Percentiles rank a stretch among this genome's conserved stretches.
phyloP scores from a whole-genome alignment of 2,888 invertebrate species.

The Mantis religiosa region DNA sequence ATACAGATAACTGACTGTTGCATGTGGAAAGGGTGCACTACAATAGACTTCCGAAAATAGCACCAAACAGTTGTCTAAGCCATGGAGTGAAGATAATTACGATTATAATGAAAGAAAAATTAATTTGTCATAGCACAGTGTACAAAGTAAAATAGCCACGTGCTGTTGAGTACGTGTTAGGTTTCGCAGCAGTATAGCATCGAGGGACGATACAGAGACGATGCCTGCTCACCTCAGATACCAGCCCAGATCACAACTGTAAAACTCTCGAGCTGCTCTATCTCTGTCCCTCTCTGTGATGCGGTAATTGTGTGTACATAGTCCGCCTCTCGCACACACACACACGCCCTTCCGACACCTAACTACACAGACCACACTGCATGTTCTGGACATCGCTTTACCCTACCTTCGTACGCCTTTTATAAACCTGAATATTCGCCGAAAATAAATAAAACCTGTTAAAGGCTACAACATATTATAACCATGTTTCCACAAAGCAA shows the following conservation, averaged over 20 bases:
- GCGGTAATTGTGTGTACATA: constrained; percentile 18
- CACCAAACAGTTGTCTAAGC: too few relatives aligned
- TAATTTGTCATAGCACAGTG: too few relatives aligned
- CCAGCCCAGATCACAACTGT: constrained; percentile 12
- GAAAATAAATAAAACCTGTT: too few relatives aligned
- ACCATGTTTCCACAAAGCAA: too few relatives aligned
- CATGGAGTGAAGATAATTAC: too few relatives aligned
- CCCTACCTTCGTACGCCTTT: not conserved
- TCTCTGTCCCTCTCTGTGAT: not conserved
- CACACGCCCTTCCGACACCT: not conserved
- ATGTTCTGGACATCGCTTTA: not conserved
- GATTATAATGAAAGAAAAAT: too few relatives aligned
- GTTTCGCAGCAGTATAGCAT: not conserved
- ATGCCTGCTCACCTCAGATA: constrained; percentile 17
- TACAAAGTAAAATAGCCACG: too few relatives aligned
- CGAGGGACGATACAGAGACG: not conserved
- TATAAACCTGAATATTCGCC: not conserved
- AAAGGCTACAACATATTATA: too few relatives aligned
- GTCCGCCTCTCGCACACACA: not conserved
- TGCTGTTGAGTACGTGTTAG: not conserved
- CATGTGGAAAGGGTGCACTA: too few relatives aligned
- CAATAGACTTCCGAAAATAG: too few relatives aligned
- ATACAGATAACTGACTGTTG: too few relatives aligned
- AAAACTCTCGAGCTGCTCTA: not conserved
- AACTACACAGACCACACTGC: not conserved